Evolutionary conservation across 2,797 vertebrate genomes (phyloP).

Genomic region (Labroides dimidiatus): DNA sequence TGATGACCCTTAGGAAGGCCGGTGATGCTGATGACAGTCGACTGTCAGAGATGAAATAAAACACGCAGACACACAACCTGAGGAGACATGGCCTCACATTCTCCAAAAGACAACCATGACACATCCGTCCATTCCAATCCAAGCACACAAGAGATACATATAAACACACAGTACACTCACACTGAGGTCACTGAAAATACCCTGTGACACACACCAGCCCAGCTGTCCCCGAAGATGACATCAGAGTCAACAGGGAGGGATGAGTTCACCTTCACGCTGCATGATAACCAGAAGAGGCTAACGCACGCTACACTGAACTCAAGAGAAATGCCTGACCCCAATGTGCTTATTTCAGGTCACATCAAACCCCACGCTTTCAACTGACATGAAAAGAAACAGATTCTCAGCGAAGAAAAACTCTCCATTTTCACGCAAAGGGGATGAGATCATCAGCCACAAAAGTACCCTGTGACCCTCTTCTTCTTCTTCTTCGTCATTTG

Average conservation of each 20-base stretch:
- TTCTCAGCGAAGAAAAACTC: neutral
- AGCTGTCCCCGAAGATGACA: conserved; percentile 72
- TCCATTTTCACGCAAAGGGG: conserved; percentile 3
- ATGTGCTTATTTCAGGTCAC: neutral
- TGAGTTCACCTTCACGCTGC: conserved; percentile 64
- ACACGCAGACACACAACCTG: conserved; percentile 11
- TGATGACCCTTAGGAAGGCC: conserved; percentile 36
- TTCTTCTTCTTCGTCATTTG: neutral
- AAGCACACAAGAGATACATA: conserved; percentile 39
- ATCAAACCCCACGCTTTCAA: neutral
- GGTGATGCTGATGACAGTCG: conserved; percentile 52
- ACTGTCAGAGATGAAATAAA: conserved; percentile 44
- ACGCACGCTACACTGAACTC: conserved; percentile 14
- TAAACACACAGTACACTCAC: conserved; percentile 61
- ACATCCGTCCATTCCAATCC: conserved; percentile 60
- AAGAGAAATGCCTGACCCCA: neutral
- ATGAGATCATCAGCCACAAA: conserved; percentile 5
- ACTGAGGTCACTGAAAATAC: conserved; percentile 77
- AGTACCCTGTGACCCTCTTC: neutral
- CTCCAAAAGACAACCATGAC: conserved; percentile 65
- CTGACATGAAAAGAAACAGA: neutral
- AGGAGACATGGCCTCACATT: conserved; percentile 57
- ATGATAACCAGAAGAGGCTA: conserved; percentile 29
- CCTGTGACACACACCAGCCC: conserved; percentile 72
- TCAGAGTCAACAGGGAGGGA: conserved; percentile 72